These are phyloP conservation scores for Heliconius cydno DNA, from an alignment of 2,888 invertebrate genomes.

Conservation along the genomic window DNA sequence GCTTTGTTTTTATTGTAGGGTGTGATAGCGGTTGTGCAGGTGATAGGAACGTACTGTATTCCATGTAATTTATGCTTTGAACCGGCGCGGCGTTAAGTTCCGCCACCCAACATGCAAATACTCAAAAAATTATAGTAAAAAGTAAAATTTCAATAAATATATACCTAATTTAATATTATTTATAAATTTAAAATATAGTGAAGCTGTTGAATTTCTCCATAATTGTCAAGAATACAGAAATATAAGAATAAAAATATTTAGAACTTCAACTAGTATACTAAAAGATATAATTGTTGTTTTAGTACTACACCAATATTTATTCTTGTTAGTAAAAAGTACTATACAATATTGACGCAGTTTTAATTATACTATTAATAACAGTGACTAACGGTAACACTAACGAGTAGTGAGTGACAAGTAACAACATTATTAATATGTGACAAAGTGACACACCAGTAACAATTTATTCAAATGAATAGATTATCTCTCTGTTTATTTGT, in stretches of 20 bases:
- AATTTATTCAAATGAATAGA: constrained; percentile 13
- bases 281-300: background rate
- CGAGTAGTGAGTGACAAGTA: constrained; percentile 20
- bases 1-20: constrained; percentile 62
- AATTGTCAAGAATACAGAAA: background rate
- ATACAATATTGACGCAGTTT: constrained; percentile 17
- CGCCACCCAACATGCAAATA: no score
- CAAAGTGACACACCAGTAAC: background rate
- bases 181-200: background rate
- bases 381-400: constrained; percentile 17
- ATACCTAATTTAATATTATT: no score
- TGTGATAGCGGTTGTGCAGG: constrained; percentile 59
- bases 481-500: background rate
- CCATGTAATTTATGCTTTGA: background rate
- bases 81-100: background rate
- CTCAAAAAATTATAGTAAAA: no score
- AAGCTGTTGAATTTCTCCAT: background rate
- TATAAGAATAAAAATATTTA: no score
- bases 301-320: constrained; percentile 13
- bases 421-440: constrained; percentile 27
- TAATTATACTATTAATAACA: constrained; percentile 15
- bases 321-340: background rate
- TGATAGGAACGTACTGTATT: background rate
- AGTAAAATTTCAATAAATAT: no score
- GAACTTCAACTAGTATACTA: background rate